Conservation (phyloP, 2,888 invertebrate genomes). For the Octonoba sinensis region DNA sequence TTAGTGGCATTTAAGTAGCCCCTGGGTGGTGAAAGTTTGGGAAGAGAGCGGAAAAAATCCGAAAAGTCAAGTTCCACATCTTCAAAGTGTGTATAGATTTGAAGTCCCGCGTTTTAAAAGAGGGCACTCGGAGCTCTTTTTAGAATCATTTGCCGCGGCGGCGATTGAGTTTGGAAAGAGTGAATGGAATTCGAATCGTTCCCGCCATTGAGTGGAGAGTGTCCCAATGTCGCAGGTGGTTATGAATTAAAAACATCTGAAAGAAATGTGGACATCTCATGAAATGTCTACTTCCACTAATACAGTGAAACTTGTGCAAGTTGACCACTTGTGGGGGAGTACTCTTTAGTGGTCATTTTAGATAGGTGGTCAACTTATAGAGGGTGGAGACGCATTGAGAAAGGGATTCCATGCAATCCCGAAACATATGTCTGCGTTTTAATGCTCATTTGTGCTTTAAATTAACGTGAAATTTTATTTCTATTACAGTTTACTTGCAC, state of each 20-base stretch:
- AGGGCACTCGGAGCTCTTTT: conserved; percentile 23
- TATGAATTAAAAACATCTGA: background rate
- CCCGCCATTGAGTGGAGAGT: background rate
- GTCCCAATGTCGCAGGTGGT: background rate
- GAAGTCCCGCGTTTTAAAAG: conserved; percentile 28
- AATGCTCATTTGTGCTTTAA: too few relatives aligned
- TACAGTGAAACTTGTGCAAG: too few relatives aligned
- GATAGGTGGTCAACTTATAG: too few relatives aligned
- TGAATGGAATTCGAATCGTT: conserved; percentile 53
- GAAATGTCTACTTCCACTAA: too few relatives aligned
- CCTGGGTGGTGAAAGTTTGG: background rate
- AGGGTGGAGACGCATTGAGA: too few relatives aligned
- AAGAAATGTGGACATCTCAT: too few relatives aligned
- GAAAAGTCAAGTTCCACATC: background rate
- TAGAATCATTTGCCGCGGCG: conserved; percentile 23
- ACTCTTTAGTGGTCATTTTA: too few relatives aligned
- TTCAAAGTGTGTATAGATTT: background rate
- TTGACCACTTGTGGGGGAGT: too few relatives aligned
- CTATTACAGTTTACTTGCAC: too few relatives aligned
- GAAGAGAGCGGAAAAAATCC: background rate
- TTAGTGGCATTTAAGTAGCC: background rate
- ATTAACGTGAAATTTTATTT: too few relatives aligned
- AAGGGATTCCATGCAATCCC: too few relatives aligned
- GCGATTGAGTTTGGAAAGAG: conserved; percentile 25
- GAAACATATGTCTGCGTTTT: too few relatives aligned